phyloP scores from a whole-genome alignment of 1,140 invertebrate genomes.

The Eumeta japonica region DNA sequence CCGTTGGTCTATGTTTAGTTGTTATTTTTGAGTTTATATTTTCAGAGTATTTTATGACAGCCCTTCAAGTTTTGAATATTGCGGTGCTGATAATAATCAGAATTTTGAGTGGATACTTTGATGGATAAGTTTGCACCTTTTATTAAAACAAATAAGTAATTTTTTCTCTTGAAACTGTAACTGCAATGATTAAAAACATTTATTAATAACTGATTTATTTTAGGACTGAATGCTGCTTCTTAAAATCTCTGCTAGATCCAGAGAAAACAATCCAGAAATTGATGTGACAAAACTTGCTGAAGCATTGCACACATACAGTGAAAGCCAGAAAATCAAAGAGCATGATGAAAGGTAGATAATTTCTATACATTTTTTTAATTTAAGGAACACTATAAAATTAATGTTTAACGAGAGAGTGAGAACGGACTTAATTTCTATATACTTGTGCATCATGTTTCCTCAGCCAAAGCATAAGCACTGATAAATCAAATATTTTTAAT shows the following conservation, averaged over 20 bases:
- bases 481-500: too few species aligned
- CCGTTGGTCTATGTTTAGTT: conserved; percentile 33
- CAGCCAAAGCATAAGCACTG: too few species aligned
- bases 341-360: conserved; percentile 43
- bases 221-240: conserved; percentile 35
- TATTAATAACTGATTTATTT: too few species aligned
- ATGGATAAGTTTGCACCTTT: conserved; percentile 49
- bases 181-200: too few species aligned
- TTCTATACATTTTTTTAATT: background rate
- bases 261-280: conserved; percentile 40
- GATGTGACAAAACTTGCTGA: conserved; percentile 30
- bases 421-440: too few species aligned
- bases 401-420: too few species aligned
- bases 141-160: conserved; percentile 47
- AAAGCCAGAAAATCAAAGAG: conserved; percentile 39
- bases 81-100: conserved; percentile 28
- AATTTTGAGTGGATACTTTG: conserved; percentile 35
- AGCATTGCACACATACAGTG: conserved; percentile 37
- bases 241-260: conserved; percentile 39
- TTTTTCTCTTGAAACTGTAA: conserved; percentile 2
- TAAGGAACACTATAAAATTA: background rate
- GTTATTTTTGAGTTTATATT: conserved; percentile 21
- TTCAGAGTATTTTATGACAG: conserved; percentile 43
- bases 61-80: conserved; percentile 43
- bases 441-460: too few species aligned